Base-by-base conservation (phyloP, 2,888 invertebrate species). In the Plebejus anna region DNA sequence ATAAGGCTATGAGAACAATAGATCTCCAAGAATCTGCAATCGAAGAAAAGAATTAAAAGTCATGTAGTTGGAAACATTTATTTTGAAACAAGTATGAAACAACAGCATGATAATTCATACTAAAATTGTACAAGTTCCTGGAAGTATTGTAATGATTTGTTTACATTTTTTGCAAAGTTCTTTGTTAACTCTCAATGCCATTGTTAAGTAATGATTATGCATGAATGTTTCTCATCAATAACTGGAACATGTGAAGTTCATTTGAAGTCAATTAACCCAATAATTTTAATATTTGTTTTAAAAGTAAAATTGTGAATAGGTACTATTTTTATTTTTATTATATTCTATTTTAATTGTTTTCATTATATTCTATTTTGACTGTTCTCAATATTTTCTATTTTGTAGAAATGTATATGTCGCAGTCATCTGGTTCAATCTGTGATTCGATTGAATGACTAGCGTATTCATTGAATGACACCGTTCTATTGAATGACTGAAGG, bases 91-190 rank as follows among this genome's bases (percentile, higher is more conserved):
- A 16, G 61, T 32, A 32, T 61, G 66, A 66, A 66, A 32, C 32
- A 66, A 66, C 66, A 11, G 5, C 66, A 32, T 11, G 2, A 59
- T 22, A 28, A 32, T 32, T 66, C 66, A 66, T 32, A 66, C 11
- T 22, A 13, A 66, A 66, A 42, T 32, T 72, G 11, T 28, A 11
- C 13, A 13, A 47, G 22, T 72, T 72, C 72, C 72, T 13, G 28
- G 72, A 47, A 72, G 47, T 47, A 47, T 1, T 22, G 9, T 47
- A 72, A 42, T 22, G 11, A 47, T 47, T 78, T 81, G 79, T 80
- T 80, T 81, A 79, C 76, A 61, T 81, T 80, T 80, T 81, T 81
- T 79, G 73, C n/a, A n/a, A 22, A 73, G 11, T 28, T 51, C 55
- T 73, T 73, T 73, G 73, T 73, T 51, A 32, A 73, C 22, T 13